A percentile compares a stretch with the other conserved stretches of the same genome.
Evolutionary conservation across 2,888 invertebrate species (phyloP).

Genomic region (Phengaris arion): DNA sequence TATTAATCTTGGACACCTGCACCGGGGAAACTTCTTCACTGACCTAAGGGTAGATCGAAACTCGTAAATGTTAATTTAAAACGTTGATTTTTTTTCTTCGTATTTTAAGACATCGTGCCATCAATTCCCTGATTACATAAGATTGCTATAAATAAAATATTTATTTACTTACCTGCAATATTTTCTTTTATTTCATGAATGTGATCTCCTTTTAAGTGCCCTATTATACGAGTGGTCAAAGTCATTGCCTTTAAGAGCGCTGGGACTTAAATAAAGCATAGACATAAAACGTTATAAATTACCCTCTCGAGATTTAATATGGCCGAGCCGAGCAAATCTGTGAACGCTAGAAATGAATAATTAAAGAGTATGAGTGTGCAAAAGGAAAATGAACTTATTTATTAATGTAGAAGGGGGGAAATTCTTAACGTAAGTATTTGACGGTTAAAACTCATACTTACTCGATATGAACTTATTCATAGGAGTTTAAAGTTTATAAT

Average conservation of each 20-base stretch:
- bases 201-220: background rate
- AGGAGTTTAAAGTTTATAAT: too few relatives aligned
- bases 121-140: too few relatives aligned
- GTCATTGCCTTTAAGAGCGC: constrained; percentile 13
- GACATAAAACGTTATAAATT: constrained; percentile 22
- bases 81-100: too few relatives aligned
- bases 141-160: too few relatives aligned
- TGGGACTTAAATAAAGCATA: background rate
- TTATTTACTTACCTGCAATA: background rate
- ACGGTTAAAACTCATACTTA: background rate
- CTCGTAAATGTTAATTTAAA: background rate
- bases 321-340: background rate
- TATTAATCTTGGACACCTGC: constrained; percentile 17
- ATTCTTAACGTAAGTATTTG: background rate
- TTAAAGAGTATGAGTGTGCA: constrained; percentile 17
- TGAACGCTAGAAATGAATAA: constrained; percentile 8
- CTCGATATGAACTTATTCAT: too few relatives aligned
- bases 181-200: background rate
- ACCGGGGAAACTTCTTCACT: constrained; percentile 1
- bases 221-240: constrained; percentile 18
- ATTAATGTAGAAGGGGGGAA: background rate
- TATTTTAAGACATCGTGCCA: too few relatives aligned
- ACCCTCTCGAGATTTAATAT: constrained; percentile 3
- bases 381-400: background rate
- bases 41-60: background rate